phyloP scores from a whole-genome alignment of 2,113 vertebrate species.

The Tretioscincus oriximinensis region DNA sequence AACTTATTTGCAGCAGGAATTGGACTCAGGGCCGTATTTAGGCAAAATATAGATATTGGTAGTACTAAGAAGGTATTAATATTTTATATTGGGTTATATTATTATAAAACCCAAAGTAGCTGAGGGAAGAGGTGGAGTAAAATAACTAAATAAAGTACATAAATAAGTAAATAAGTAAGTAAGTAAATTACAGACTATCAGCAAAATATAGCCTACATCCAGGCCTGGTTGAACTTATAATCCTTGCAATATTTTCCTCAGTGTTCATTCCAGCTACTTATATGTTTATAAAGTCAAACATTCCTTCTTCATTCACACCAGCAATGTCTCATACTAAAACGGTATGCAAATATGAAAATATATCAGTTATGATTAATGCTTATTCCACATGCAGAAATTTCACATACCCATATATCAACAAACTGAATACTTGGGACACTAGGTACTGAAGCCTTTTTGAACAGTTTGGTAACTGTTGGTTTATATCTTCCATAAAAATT shows the following conservation, averaged over 20 bases:
- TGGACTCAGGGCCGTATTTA: too few species aligned
- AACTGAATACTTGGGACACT: slow-evolving; percentile 19
- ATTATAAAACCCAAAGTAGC: too few species aligned
- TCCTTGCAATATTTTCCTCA: neutral
- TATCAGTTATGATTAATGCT: slow-evolving; percentile 30
- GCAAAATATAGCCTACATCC: neutral
- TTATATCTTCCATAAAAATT: slow-evolving; percentile 38
- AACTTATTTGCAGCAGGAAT: too few species aligned
- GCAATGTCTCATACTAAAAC: neutral
- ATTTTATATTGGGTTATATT: too few species aligned
- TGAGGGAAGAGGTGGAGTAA: too few species aligned
- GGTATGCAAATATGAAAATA: slow-evolving; percentile 3
- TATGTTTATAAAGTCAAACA: neutral
- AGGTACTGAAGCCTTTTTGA: neutral
- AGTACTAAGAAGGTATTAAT: too few species aligned
- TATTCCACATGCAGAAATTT: slow-evolving; percentile 36
- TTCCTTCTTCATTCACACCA: neutral
- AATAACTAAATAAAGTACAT: too few species aligned
- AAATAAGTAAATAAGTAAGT: too few species aligned
- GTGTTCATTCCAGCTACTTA: neutral
- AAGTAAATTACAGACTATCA: too few species aligned
- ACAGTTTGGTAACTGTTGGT: slow-evolving; percentile 22
- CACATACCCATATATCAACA: too few species aligned
- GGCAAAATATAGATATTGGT: too few species aligned
- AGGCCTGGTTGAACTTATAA: neutral